These are phyloP conservation scores for Cryptoblepharus egeriae DNA, from an alignment of 2,797 vertebrate species.

Conservation along the genomic window DNA sequence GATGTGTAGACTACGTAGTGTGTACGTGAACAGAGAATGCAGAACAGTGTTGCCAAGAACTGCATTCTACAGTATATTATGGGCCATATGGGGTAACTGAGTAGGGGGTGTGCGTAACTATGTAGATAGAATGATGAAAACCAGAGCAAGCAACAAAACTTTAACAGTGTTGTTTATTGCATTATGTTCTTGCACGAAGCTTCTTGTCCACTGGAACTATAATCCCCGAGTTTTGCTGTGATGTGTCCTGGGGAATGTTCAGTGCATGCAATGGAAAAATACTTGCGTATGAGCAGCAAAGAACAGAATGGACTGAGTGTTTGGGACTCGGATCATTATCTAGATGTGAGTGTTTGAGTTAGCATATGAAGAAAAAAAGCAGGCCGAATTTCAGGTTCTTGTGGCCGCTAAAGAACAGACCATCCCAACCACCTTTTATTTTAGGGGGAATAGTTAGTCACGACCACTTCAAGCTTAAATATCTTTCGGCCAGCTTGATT, in stretches of 20 bases:
- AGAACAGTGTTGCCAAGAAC: slow-evolving; percentile 65
- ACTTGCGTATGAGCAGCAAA: not conserved
- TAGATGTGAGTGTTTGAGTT: not conserved
- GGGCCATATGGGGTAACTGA: slow-evolving; percentile 61
- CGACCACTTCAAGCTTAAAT: not conserved
- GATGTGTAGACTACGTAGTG: slow-evolving; percentile 56
- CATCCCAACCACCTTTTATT: not conserved
- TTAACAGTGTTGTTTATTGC: slow-evolving; percentile 42
- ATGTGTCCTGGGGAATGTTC: not conserved
- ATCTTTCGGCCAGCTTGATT: not conserved
- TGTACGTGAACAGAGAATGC: slow-evolving; percentile 28
- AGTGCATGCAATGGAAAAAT: not conserved
- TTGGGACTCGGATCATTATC: not conserved
- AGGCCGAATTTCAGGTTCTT: not conserved
- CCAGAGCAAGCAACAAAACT: no score
- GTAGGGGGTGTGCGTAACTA: slow-evolving; percentile 39
- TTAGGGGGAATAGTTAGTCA: not conserved
- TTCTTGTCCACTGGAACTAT: not conserved
- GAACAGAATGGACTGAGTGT: not conserved
- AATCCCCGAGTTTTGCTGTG: not conserved
- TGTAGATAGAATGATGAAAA: no score
- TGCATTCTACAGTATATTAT: slow-evolving; percentile 58
- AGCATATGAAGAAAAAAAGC: not conserved
- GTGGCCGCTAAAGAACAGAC: not conserved
- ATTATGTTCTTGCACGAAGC: slow-evolving; percentile 38